phyloP scores from a whole-genome alignment of 2,113 vertebrate genomes.

The Meles meles region DNA sequence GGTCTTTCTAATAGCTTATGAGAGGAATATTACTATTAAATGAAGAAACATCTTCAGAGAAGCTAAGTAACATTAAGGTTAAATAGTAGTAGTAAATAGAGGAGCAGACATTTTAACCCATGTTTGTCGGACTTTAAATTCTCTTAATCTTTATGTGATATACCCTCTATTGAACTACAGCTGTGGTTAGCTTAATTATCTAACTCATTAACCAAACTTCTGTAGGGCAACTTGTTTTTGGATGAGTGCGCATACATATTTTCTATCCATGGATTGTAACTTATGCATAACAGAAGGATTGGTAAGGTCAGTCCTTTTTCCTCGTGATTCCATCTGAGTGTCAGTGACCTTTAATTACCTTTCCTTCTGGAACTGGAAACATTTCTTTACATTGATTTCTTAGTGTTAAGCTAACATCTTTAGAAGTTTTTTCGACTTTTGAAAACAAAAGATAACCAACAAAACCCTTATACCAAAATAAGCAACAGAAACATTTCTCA shows the following conservation, averaged over 20 bases:
- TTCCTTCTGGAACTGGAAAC: neutral
- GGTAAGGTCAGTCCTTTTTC: neutral
- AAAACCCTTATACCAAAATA: neutral
- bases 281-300: neutral
- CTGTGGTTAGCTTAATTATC: neutral
- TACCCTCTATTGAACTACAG: neutral
- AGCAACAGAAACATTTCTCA: neutral
- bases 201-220: neutral
- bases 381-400: conserved; percentile 20
- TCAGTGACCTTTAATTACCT: neutral
- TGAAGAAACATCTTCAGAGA: neutral
- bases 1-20: neutral
- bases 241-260: neutral
- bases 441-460: neutral
- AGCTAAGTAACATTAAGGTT: neutral
- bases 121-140: neutral
- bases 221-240: neutral
- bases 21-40: neutral
- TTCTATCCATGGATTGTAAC: neutral
- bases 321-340: neutral
- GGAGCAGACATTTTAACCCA: neutral
- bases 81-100: neutral
- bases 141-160: neutral
- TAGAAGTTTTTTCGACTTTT: neutral
- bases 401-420: neutral